Percentiles rank a stretch among this genome's conserved stretches.
Evolutionary conservation across 2,797 vertebrate genomes (phyloP).

Genomic region (Myotis vivesi): DNA sequence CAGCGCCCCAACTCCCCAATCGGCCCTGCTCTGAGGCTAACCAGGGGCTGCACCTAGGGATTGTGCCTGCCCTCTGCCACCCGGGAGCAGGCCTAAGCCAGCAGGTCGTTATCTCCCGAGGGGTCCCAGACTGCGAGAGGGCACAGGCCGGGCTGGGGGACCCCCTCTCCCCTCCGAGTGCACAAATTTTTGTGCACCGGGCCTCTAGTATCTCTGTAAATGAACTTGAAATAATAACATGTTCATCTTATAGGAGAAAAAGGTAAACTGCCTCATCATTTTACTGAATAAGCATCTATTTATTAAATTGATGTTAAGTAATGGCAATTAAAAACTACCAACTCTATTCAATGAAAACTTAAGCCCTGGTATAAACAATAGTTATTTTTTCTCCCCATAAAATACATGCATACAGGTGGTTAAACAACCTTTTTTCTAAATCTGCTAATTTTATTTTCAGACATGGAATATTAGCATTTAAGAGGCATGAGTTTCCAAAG

Average conservation of each 20-base stretch:
- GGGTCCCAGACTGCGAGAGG: too few species aligned
- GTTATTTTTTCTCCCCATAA: not conserved
- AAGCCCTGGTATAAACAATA: not conserved
- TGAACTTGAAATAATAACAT: not conserved
- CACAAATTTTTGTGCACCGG: too few species aligned
- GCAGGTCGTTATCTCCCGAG: too few species aligned
- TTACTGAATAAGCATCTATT: not conserved
- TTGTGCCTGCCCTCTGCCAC: too few species aligned
- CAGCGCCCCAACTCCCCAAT: too few species aligned
- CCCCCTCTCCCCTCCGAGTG: too few species aligned
- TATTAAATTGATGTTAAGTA: not conserved
- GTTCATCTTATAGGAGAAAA: not conserved
- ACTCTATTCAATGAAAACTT: not conserved
- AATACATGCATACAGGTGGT: not conserved
- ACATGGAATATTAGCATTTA: conserved; percentile 20
- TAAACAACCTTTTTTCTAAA: not conserved
- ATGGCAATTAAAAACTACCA: not conserved
- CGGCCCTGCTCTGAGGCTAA: too few species aligned
- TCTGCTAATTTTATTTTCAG: not conserved
- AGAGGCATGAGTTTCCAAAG: not conserved
- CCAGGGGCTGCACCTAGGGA: too few species aligned
- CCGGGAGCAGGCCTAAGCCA: too few species aligned
- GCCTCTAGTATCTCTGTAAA: conserved; percentile 34
- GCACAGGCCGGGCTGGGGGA: too few species aligned
- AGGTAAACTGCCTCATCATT: not conserved